Evolutionary conservation across 2,888 invertebrate genomes (phyloP).

Genomic region (Drosophila subquinaria): DNA sequence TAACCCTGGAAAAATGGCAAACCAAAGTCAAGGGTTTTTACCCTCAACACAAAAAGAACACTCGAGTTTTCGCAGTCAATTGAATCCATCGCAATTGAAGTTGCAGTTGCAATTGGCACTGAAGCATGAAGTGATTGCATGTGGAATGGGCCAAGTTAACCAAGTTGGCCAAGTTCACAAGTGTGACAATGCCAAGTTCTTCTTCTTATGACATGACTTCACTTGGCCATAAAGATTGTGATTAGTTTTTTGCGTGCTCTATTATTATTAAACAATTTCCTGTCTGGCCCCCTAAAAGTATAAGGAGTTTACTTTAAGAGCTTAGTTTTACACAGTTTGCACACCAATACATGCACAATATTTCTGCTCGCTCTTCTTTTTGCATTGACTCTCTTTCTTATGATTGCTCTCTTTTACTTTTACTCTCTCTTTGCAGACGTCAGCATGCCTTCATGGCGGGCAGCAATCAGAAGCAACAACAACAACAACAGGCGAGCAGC

Average conservation of each 20-base stretch:
- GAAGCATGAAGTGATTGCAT: conserved; percentile 73
- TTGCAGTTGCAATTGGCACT: conserved; percentile 51
- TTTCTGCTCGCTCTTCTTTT: neutral
- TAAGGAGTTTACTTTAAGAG: neutral
- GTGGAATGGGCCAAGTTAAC: conserved; percentile 27
- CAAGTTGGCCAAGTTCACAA: conserved; percentile 15
- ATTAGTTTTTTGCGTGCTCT: conserved; percentile 70
- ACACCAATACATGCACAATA: neutral
- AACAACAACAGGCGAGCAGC: conserved; percentile 58
- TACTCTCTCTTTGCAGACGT: conserved; percentile 86
- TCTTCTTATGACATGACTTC: conserved; percentile 9
- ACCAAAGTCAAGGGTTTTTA: conserved; percentile 16
- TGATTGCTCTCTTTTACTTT: conserved; percentile 17
- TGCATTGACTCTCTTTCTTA: neutral
- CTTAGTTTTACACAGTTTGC: neutral
- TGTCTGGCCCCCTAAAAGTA: conserved; percentile 16
- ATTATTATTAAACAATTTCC: conserved; percentile 65
- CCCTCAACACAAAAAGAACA: conserved; percentile 23
- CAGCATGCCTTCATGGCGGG: conserved; percentile 87
- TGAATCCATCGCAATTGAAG: conserved; percentile 28
- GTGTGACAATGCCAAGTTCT: conserved; percentile 42
- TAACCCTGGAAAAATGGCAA: conserved; percentile 12
- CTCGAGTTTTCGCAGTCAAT: conserved; percentile 72
- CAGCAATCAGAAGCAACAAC: conserved; percentile 68
- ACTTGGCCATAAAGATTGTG: conserved; percentile 45